Conservation (phyloP, 1,140 invertebrate species). For the Lycorma delicatula region DNA sequence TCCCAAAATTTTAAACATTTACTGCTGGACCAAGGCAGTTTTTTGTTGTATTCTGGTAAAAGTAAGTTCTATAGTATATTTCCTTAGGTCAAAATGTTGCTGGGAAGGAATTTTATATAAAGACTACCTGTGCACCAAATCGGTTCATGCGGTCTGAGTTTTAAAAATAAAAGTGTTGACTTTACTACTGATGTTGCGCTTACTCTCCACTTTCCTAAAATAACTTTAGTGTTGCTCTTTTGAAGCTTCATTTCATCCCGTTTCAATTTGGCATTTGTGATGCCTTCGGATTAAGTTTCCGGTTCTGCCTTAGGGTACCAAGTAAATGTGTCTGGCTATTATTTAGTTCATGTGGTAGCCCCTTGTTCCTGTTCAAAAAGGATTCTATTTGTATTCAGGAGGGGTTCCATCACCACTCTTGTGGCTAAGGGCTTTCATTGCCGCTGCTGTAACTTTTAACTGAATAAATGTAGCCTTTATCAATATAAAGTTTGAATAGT, state of each 20-base stretch:
- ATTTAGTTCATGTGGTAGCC: conserved; percentile 22
- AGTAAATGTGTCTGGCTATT: no score
- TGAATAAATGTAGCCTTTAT: conserved; percentile 24
- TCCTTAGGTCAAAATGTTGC: no score
- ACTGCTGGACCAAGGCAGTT: no score
- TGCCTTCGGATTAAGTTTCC: not conserved
- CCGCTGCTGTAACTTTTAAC: conserved; percentile 31
- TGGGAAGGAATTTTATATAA: no score
- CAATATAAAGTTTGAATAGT: conserved; percentile 28
- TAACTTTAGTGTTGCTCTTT: not conserved
- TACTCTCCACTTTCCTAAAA: not conserved
- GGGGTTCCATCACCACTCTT: conserved; percentile 20
- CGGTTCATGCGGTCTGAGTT: no score
- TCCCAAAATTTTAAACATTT: no score
- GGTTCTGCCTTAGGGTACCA: conserved; percentile 19
- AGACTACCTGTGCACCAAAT: no score
- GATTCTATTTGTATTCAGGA: conserved; percentile 25
- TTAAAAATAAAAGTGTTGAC: not conserved
- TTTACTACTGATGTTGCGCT: not conserved
- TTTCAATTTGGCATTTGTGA: not conserved
- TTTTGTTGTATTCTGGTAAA: no score
- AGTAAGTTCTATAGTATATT: no score
- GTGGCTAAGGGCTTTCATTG: conserved; percentile 16
- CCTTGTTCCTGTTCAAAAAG: conserved; percentile 24
- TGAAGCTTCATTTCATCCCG: not conserved